Base-by-base conservation (phyloP, 2,113 vertebrate species). In the Psilopsiagon aurifrons region DNA sequence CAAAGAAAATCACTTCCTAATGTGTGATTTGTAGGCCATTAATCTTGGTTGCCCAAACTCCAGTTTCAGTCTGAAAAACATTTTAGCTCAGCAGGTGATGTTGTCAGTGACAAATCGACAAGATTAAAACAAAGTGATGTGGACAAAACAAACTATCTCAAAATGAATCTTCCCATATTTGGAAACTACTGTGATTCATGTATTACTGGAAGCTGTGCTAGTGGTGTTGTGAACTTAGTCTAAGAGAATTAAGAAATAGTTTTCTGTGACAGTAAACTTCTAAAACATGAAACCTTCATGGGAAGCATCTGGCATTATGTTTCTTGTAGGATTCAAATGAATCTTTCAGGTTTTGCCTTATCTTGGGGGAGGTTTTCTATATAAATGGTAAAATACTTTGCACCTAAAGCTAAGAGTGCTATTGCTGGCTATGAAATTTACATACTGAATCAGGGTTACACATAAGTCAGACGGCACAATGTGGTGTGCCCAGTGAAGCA, bases 51-150 rank as follows among this genome's bases (percentile, higher is more conserved):
- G 74, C 93, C 79, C 67, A 96, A 86, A 63, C 86, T 96, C 79
- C 82, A 82, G 28, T 80, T 95, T 96, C 75, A 87, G 63, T 37
- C 63, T 85, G 80, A 88, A 95, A 97, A 97, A 94, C 80, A 95
- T 95, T 96, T 91, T 94, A 95, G 88, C 92, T 96, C 96, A 97
- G 95, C 95, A 96, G 95, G 82, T 96, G 95, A 90, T 97, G 73
- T 88, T 97, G 97, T 96, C 97, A 97, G 84, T 96, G 97, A 97
- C 84, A 96, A 96, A 97, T 97, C 90, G 88, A 94, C 66, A 92
- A 92, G 88, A 94, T 96, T 95, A 97, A 95, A 97, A 96, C 90
- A 85, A 96, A 97, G 82, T 85, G 86, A 96, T 90, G 69, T 90
- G 77, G 88, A 92, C 88, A 96, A 92, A 96, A 76, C 11, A 93